These are phyloP conservation scores for Clitarchus hookeri DNA, from an alignment of 2,888 invertebrate species.

Conservation along the genomic window DNA sequence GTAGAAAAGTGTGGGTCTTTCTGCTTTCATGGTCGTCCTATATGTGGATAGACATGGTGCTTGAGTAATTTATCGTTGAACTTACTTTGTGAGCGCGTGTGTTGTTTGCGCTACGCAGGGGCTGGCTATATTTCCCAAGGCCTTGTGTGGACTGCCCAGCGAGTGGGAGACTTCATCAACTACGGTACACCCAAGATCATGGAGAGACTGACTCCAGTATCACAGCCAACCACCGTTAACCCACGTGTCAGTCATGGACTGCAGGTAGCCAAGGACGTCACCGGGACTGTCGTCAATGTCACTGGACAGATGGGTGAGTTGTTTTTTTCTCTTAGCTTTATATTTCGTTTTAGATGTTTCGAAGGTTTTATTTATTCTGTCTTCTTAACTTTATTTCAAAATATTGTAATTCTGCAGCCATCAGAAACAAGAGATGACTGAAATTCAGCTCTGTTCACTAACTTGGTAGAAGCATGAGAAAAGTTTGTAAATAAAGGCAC, in stretches of 20 bases:
- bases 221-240: conserved; percentile 57
- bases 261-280: conserved; percentile 68
- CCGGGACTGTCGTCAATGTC: conserved; percentile 68
- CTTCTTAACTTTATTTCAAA: background rate
- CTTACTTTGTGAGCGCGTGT: too few species aligned
- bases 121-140: conserved; percentile 71
- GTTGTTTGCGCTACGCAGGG: conserved; percentile 29
- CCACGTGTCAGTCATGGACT: conserved; percentile 63
- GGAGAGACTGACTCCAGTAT: conserved; percentile 57
- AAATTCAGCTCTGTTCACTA: too few species aligned
- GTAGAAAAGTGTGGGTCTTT: too few species aligned
- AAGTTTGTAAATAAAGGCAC: too few species aligned
- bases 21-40: too few species aligned
- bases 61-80: too few species aligned
- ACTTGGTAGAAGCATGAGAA: too few species aligned
- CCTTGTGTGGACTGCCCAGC: conserved; percentile 67
- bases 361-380: background rate
- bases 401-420: too few species aligned
- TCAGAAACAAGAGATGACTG: too few species aligned
- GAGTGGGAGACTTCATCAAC: conserved; percentile 64
- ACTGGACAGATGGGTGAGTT: conserved; percentile 68
- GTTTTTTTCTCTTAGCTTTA: background rate
- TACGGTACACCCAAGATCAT: conserved; percentile 65
- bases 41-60: too few species aligned
- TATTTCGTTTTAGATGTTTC: background rate